Evolutionary conservation across 2,797 vertebrate species (phyloP), one percentile per base, ranked within the genome.

Genomic region (Oryzias dopingdopingensis): DNA sequence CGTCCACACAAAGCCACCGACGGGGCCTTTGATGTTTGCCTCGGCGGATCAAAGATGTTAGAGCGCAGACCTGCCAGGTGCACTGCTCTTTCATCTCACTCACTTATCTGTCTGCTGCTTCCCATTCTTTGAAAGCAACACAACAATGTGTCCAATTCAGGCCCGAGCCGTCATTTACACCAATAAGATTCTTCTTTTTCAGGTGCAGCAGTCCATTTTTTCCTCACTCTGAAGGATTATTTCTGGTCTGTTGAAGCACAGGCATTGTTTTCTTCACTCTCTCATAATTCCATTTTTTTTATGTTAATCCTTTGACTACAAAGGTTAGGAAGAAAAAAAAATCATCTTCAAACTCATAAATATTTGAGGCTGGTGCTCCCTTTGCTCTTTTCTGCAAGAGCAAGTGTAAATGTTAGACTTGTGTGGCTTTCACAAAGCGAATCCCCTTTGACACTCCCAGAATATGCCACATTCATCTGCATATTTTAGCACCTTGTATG

Each of bases 41-140:
- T 81, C 71, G 5, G 73, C 4, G 74, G 87, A 90, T 90, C 83
- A 90, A 88, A 91, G 85, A 83, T 82, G 81, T 61, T 66, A 29
- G 63, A 75, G 73, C 6, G 15, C 42, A 54, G 80, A 70, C 76
- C 74, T 72, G 75, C 77, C 86, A 84, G 88, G 85, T 89, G 85
- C 75, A 15, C 56, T 3, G 14, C 74, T 67, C 83, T 89, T 88
- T 88, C 74, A 90, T 88, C 81, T 83, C 60, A 56, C 66, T 80
- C 75, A 68, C 70, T 81, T 83, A 80, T 75, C 62, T 63, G 64
- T 67, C 74, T 51, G 65, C 73, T 62, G 76, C 64, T 80, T 80
- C 62, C 68, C 17, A 54, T 79, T 78, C 76, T 60, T 46, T 48
- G 66, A 14, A 66, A 59, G 65, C 50, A 51, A 70, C 66, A 49